These are phyloP conservation scores for Sminthurides bifidus DNA, from an alignment of 1,140 invertebrate genomes.

Conservation along the genomic window DNA sequence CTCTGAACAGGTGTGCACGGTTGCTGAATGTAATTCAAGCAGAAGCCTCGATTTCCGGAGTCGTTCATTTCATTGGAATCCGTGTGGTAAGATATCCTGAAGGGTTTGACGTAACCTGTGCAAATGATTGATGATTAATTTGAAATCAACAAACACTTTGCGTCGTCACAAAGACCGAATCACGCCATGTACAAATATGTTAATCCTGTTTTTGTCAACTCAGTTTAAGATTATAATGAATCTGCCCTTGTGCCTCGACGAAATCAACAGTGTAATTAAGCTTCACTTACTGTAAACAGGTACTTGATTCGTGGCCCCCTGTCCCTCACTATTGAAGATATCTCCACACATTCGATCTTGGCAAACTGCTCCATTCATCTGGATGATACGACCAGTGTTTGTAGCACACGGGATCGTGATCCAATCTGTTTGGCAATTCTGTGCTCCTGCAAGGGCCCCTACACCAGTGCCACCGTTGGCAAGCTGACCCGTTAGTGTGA, in stretches of 20 bases:
- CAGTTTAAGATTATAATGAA: neutral
- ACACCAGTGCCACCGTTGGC: slow-evolving; percentile 2
- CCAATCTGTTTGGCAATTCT: slow-evolving; percentile 51
- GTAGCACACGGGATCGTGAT: slow-evolving; percentile 60
- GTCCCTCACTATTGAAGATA: slow-evolving; percentile 50
- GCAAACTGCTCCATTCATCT: slow-evolving; percentile 38
- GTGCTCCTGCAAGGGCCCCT: slow-evolving; percentile 45
- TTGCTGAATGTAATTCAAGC: slow-evolving; percentile 67
- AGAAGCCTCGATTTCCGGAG: slow-evolving; percentile 62
- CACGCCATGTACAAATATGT: neutral
- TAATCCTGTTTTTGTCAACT: neutral
- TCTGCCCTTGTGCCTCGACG: neutral
- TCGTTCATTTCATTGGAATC: slow-evolving; percentile 61
- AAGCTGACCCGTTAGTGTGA: slow-evolving; percentile 60
- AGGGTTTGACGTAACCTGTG: slow-evolving; percentile 61
- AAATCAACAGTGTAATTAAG: neutral
- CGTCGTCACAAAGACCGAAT: neutral
- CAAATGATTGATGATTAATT: slow-evolving; percentile 32
- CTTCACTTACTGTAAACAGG: slow-evolving; percentile 51
- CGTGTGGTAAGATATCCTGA: slow-evolving; percentile 61
- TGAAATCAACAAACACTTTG: neutral
- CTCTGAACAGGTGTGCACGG: slow-evolving; percentile 63
- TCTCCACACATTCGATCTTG: slow-evolving; percentile 61
- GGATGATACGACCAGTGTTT: slow-evolving; percentile 45
- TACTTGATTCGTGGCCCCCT: slow-evolving; percentile 41